These are phyloP conservation scores for Semotilus atromaculatus DNA, from an alignment of 2,797 vertebrate genomes.

Conservation along the genomic window DNA sequence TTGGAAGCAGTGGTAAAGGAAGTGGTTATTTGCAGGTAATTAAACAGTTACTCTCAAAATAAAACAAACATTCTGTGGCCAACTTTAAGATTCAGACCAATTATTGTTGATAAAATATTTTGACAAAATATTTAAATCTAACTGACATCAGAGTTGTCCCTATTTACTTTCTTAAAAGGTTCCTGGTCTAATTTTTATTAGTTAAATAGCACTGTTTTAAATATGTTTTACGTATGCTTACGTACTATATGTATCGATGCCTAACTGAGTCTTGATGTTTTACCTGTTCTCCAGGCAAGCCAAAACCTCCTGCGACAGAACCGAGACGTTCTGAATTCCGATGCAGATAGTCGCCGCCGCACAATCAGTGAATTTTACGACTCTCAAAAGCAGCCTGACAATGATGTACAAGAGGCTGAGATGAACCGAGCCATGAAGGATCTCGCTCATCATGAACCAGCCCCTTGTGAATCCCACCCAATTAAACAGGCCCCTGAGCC, in stretches of 20 bases:
- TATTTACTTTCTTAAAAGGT: not conserved
- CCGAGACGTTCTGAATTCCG: slow-evolving; percentile 87
- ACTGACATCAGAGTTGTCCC: not conserved
- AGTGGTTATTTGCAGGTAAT: slow-evolving; percentile 74
- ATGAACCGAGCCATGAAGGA: not conserved
- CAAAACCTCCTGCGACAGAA: slow-evolving; percentile 81
- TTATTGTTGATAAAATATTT: not conserved
- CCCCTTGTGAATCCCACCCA: slow-evolving; percentile 58
- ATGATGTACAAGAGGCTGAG: not conserved
- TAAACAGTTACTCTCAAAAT: not conserved
- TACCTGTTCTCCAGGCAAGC: slow-evolving; percentile 68
- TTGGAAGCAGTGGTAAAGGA: slow-evolving; percentile 84
- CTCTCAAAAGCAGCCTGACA: slow-evolving; percentile 35
- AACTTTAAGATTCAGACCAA: not conserved
- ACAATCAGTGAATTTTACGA: slow-evolving; percentile 87
- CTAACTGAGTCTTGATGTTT: not conserved
- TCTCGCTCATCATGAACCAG: slow-evolving; percentile 36
- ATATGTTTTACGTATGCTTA: not conserved
- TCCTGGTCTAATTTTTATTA: not conserved
- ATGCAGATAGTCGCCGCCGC: slow-evolving; percentile 89
- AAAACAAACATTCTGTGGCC: not conserved
- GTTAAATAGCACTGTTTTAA: not conserved
- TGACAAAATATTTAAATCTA: not conserved
- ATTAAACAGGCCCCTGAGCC: slow-evolving; percentile 72
- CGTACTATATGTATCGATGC: too few relatives aligned